Percentiles rank a stretch among this genome's conserved stretches.
Evolutionary conservation across 2,888 invertebrate genomes (phyloP).

Genomic region (Luperina nickerlii): DNA sequence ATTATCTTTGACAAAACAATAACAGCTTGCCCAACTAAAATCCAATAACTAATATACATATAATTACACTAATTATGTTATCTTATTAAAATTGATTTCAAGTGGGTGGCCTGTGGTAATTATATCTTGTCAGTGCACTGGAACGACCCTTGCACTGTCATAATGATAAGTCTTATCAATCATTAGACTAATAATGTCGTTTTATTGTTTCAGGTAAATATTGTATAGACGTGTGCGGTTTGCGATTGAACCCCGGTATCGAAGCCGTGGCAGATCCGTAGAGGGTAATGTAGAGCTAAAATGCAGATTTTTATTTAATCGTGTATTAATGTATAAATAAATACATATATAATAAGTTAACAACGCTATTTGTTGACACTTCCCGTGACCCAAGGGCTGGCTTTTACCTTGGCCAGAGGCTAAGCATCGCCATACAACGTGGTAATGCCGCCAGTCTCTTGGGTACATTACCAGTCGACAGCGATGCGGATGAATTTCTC

Average conservation of each 20-base stretch:
- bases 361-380: no score
- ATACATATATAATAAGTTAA: no score
- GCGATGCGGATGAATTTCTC: no score
- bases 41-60: background rate
- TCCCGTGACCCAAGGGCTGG: no score
- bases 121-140: conserved; percentile 23
- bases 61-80: background rate
- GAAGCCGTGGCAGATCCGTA: background rate
- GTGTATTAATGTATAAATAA: background rate
- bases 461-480: no score
- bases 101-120: conserved; percentile 21
- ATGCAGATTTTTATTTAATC: background rate
- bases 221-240: background rate
- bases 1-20: no score
- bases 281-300: background rate
- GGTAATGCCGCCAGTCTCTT: no score
- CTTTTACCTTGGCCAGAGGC: no score
- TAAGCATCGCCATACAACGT: no score
- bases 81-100: conserved; percentile 14
- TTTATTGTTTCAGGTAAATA: conserved; percentile 58
- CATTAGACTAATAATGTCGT: conserved; percentile 11
- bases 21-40: no score
- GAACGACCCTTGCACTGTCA: conserved; percentile 18
- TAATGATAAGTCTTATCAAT: conserved; percentile 27
- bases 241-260: background rate